phyloP scores from a whole-genome alignment of 2,888 invertebrate species.

The Cremastinae sp. region DNA sequence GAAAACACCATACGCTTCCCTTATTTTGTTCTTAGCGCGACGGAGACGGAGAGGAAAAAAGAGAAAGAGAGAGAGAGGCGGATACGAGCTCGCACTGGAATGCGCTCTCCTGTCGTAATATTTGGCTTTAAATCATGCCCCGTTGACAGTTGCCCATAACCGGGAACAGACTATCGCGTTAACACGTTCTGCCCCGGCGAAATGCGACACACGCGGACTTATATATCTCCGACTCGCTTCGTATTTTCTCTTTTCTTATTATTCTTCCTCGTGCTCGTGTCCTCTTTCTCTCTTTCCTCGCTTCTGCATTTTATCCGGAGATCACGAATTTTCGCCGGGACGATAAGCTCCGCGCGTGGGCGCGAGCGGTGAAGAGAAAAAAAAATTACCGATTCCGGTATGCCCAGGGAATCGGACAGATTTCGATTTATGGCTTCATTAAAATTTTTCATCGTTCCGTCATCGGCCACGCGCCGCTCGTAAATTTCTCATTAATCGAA shows the following conservation, averaged over 20 bases:
- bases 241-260: too few species aligned
- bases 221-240: conserved; percentile 55
- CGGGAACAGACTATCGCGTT: conserved; percentile 62
- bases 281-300: too few species aligned
- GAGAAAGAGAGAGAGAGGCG: conserved; percentile 32
- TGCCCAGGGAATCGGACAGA: conserved; percentile 50
- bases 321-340: conserved; percentile 25
- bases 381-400: conserved; percentile 43
- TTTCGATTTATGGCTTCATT: conserved; percentile 59
- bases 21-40: neutral
- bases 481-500: conserved; percentile 20
- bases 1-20: conserved; percentile 42
- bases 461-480: too few species aligned
- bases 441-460: conserved; percentile 29
- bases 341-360: neutral
- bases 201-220: conserved; percentile 24
- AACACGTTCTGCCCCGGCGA: neutral
- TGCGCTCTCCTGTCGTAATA: conserved; percentile 79
- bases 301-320: too few species aligned
- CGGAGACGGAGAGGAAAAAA: conserved; percentile 4
- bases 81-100: conserved; percentile 73
- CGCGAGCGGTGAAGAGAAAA: neutral
- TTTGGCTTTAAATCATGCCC: conserved; percentile 81
- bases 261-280: too few species aligned
- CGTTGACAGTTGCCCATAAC: conserved; percentile 74